Conservation (phyloP, 2,113 vertebrate genomes). For the Pimephales promelas region DNA sequence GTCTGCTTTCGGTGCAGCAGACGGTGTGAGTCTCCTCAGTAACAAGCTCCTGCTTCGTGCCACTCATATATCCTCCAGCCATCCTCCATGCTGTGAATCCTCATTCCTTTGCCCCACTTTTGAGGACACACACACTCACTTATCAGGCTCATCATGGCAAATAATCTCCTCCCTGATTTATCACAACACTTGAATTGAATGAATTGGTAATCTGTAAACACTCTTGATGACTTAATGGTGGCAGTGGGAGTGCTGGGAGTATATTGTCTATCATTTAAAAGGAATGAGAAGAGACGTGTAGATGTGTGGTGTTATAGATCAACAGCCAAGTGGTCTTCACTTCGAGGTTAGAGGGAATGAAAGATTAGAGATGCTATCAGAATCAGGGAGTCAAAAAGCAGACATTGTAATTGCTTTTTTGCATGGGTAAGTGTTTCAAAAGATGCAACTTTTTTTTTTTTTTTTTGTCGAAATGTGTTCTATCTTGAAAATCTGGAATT, state of each 20-base stretch:
- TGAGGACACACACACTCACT: slow-evolving; percentile 40
- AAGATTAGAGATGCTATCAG: neutral
- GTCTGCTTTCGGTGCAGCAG: slow-evolving; percentile 67
- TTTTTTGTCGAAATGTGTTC: too few relatives aligned
- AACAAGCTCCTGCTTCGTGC: slow-evolving; percentile 36
- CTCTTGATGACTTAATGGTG: slow-evolving; percentile 13
- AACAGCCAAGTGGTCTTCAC: slow-evolving; percentile 9
- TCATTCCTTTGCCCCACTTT: slow-evolving; percentile 39
- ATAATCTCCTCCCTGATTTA: slow-evolving; percentile 44
- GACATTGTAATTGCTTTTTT: neutral
- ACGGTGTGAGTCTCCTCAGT: slow-evolving; percentile 25
- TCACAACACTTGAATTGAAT: slow-evolving; percentile 39
- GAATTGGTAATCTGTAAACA: slow-evolving; percentile 51
- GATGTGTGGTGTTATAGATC: slow-evolving; percentile 10
- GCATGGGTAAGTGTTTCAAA: neutral
- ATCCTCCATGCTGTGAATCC: slow-evolving; percentile 35
- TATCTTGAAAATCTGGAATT: neutral
- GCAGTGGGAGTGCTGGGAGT: slow-evolving; percentile 25
- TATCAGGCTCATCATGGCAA: slow-evolving; percentile 46
- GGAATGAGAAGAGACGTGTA: neutral
- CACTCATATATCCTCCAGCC: slow-evolving; percentile 48
- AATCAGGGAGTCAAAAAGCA: neutral
- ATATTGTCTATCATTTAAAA: slow-evolving; percentile 30
- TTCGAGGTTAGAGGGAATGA: neutral
- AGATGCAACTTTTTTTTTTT: neutral